Base-by-base conservation (phyloP, 2,888 invertebrate genomes). In the Eupithecia exiguata region DNA sequence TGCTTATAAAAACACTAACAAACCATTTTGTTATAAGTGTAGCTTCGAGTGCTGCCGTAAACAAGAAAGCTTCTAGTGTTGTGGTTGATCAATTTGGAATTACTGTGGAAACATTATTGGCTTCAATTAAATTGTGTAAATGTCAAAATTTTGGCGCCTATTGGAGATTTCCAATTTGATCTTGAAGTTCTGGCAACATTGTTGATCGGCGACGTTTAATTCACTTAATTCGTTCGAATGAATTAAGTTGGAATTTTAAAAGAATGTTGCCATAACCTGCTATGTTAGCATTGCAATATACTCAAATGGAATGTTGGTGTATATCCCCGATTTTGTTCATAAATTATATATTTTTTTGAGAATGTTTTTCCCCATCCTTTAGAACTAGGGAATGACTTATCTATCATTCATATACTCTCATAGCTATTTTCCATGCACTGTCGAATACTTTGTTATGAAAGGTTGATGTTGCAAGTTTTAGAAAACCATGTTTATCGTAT, bases 281-380 rank as follows among this genome's bases (percentile, higher is more conserved):
- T 87, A 84, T 82, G 88, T 58, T 89, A 90, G 91, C 91, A 88
- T 89, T 90, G 91, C 91, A 88, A 90, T 85, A 84, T 80, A 89
- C 86, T 92, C 95, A 95, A 95, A 96, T 96, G 96, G 96, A 96
- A 96, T 96, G 96, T 96, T 96, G 96, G 96, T 96, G 96, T 96
- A 95, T 89, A 92, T 91, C 82, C 84, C 84, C 82, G 81, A 82
- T 86, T 89, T 88, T 87, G 81, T 87, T 86, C 25, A 66, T 66
- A 65, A 65, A 85, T 67, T 58, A 63, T 69, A 21, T 78, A 74
- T 46, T 76, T 66, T 87, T 89, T 86, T 91, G 84, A 86, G 96
- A 96, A 96, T 96, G 96, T 96, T 95, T 95, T 82, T 69, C 78
- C 92, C 93, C 84, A 79, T 79, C 84, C 89, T 80, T 86, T 93